Base-by-base conservation (phyloP, 2,797 vertebrate species). In the Macrochelys suwanniensis region DNA sequence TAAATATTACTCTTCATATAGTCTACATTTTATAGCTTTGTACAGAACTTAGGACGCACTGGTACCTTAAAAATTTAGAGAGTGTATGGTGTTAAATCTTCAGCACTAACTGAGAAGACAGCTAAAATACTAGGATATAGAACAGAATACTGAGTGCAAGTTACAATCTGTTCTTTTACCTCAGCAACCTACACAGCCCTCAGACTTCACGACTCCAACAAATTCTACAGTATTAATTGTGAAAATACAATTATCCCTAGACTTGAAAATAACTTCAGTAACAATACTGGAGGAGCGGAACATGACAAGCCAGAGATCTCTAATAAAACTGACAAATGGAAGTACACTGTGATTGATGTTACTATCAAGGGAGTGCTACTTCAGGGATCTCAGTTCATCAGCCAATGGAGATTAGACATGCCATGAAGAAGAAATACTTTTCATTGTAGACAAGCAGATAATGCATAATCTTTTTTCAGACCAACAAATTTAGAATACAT, bases 241-340 rank as follows among this genome's bases (percentile, higher is more conserved):
- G 49, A 68, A 89, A 93, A 93, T 17, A 82, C 1, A 56, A 33
- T n/a, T 84, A 82, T 11, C 23, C 45, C 49, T 2, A 2, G 37
- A 84, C 65, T 28, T 85, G n/a, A 50, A 93, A 89, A 23, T 49
- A 31, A 51, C 92, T 9, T 65, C 1, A 87, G 19, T 78, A 90
- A 26, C 68, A 33, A 50, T 42, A 76, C 1, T 77, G 26, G 26
- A 89, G 92, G 7, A 89, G 68, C 7, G 25, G 26, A 91, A 93
- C 74, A 31, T 47, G 90, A 50, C n/a, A 82, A 83, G 10, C 12
- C 3, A 33, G 49, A 88, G 74, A 47, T 49, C 37, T 53, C 87
- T 84, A 82, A 96, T 87, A 5, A 59, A 59, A 47, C 65, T 93
- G 93, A 87, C 45, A 90, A 13, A 42, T 85, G 78, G 7, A 74